Evolutionary conservation across 2,113 vertebrate species (phyloP), one percentile per base, ranked within the genome.

Genomic region (Arothron firmamentum): DNA sequence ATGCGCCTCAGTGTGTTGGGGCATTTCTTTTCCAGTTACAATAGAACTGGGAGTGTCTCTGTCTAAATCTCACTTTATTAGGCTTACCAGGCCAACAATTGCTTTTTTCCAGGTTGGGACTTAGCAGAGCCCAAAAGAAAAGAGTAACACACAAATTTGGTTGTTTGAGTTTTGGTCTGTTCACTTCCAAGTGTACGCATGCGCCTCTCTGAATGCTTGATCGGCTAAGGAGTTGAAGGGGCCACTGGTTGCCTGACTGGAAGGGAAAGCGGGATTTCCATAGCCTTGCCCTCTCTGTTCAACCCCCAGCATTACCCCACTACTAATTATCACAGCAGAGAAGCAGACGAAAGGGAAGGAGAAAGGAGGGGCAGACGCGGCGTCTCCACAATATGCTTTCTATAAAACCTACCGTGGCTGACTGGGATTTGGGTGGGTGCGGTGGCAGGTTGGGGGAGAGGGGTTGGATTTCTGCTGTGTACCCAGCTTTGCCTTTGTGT

Each of bases 241-340:
- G 69, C 63, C 61, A 79, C 70, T 59, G 75, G 85, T 59, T 78
- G 77, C 82, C 78, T 65, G 73, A 75, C 43, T 58, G 55, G 78
- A 75, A 72, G 80, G 67, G 77, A 85, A 81, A 84, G 80, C 65
- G 81, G 85, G 76, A 85, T 88, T 86, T 86, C 65, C 69, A 62
- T 76, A 64, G 54, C 62, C 53, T 74, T 2, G 18, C 52, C 73
- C 62, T 78, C 59, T 78, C 23, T 64, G 49, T 66, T 80, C 62
- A 66, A 65, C 31, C 59, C 59, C 67, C 50, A 4, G 74, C 63
- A 75, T 84, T 72, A 79, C 72, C 75, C 74, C 74, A 65, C 81
- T 81, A 62, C 79, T 82, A 87, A 87, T 86, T 85, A 88, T 88
- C 83, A 72, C 74, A 72, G 74, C 62, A 78, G 78, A 77, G 62